Conservation (phyloP, 2,888 invertebrate species). For the Mythimna pallens region DNA sequence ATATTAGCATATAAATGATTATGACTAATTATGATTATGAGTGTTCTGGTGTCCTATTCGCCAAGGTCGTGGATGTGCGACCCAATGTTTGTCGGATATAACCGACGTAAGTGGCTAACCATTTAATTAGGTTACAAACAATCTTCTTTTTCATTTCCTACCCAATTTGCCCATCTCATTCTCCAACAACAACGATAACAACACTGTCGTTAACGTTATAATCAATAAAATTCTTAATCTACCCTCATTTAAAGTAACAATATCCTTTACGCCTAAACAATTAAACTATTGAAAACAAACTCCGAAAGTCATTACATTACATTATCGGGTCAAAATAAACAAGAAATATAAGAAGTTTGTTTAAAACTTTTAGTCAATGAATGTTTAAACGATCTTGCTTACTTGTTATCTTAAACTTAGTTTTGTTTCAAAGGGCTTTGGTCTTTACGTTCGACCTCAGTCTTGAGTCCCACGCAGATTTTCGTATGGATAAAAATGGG, state of each 20-base stretch:
- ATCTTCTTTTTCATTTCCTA: neutral
- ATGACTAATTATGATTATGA: too few species aligned
- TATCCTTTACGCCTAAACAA: constrained; percentile 34
- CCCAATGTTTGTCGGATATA: too few species aligned
- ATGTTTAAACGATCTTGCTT: constrained; percentile 16
- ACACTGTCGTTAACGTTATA: neutral
- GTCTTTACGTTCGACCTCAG: neutral
- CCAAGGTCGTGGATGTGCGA: too few species aligned
- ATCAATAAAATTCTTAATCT: constrained; percentile 6
- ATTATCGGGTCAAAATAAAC: constrained; percentile 35
- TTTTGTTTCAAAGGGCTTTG: constrained; percentile 30
- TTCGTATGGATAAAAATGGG: neutral
- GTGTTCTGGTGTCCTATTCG: too few species aligned
- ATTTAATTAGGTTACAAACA: too few species aligned
- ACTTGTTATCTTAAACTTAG: constrained; percentile 27
- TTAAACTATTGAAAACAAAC: constrained; percentile 36
- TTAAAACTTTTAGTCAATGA: constrained; percentile 31
- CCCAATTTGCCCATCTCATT: neutral
- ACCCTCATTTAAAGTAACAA: constrained; percentile 20
- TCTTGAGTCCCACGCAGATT: constrained; percentile 3
- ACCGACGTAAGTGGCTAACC: too few species aligned
- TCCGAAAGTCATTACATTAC: constrained; percentile 22
- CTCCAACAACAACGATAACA: neutral
- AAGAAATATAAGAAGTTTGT: constrained; percentile 18
- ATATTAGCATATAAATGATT: too few species aligned